Conservation (phyloP, 2,888 invertebrate genomes). For the Steinernema carpocapsae region DNA sequence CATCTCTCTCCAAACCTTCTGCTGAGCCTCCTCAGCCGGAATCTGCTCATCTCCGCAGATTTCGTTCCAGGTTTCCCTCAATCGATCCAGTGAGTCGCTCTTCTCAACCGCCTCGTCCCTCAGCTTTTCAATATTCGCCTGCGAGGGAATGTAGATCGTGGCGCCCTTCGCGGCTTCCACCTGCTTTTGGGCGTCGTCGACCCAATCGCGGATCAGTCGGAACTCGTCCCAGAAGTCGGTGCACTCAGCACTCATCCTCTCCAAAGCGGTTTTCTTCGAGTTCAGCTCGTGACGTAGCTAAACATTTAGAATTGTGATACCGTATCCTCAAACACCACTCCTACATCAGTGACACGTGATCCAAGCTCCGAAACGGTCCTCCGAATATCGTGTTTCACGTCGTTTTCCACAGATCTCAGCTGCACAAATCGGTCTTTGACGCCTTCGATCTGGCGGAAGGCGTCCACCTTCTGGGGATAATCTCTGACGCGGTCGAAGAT, state of each 20-base stretch:
- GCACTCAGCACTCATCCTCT: conserved; percentile 29
- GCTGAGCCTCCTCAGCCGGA: conserved; percentile 13
- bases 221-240: conserved; percentile 45
- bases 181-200: conserved; percentile 70
- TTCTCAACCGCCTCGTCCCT: conserved; percentile 26
- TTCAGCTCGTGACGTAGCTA: conserved; percentile 46
- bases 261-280: conserved; percentile 34
- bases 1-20: neutral
- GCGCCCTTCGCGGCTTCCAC: conserved; percentile 51
- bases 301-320: conserved; percentile 13
- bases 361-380: conserved; percentile 60
- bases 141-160: conserved; percentile 45
- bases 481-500: conserved; percentile 39
- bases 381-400: conserved; percentile 60
- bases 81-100: neutral
- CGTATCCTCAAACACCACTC: conserved; percentile 10
- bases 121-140: conserved; percentile 43
- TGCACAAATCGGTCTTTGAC: conserved; percentile 61
- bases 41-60: conserved; percentile 6
- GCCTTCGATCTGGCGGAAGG: conserved; percentile 53
- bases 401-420: conserved; percentile 50
- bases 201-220: conserved; percentile 66
- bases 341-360: conserved; percentile 57
- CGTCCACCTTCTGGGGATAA: conserved; percentile 44
- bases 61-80: conserved; percentile 17